These are phyloP conservation scores for Gymnopithys bicolor DNA, from an alignment of 2,797 vertebrate species.

Conservation along the genomic window DNA sequence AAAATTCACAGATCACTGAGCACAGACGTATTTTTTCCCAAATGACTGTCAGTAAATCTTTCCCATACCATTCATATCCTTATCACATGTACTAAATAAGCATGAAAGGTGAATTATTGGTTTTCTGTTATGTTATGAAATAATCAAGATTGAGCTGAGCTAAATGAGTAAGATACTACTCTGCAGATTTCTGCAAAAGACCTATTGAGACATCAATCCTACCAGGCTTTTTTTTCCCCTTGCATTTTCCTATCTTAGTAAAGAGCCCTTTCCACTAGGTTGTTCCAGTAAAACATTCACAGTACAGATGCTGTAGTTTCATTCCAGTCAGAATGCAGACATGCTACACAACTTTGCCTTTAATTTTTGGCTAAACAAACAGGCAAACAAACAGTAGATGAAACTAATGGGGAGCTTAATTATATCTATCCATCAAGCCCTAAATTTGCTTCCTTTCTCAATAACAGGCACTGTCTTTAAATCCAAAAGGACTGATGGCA, in stretches of 20 bases:
- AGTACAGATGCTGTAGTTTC: background rate
- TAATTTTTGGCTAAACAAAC: slow-evolving; percentile 67
- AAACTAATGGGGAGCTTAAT: slow-evolving; percentile 57
- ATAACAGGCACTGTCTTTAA: slow-evolving; percentile 62
- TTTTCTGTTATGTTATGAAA: slow-evolving; percentile 25
- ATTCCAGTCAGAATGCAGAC: slow-evolving; percentile 32
- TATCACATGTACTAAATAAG: slow-evolving; percentile 24
- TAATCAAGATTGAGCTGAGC: background rate
- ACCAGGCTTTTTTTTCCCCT: background rate
- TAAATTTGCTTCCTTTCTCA: slow-evolving; percentile 59
- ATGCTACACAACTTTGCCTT: slow-evolving; percentile 41
- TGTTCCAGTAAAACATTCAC: background rate
- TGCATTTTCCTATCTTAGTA: slow-evolving; percentile 4
- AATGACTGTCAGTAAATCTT: background rate
- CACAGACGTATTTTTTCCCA: background rate
- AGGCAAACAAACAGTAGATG: slow-evolving; percentile 62
- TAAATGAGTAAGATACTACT: background rate
- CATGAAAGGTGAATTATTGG: slow-evolving; percentile 18
- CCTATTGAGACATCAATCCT: background rate
- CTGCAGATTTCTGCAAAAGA: background rate
- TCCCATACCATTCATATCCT: background rate
- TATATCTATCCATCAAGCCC: slow-evolving; percentile 64
- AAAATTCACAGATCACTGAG: slow-evolving; percentile 38
- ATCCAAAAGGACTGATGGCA: slow-evolving; percentile 71
- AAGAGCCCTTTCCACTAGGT: background rate